Conservation (phyloP, 2,113 vertebrate genomes). For the Amphiprion ocellaris region DNA sequence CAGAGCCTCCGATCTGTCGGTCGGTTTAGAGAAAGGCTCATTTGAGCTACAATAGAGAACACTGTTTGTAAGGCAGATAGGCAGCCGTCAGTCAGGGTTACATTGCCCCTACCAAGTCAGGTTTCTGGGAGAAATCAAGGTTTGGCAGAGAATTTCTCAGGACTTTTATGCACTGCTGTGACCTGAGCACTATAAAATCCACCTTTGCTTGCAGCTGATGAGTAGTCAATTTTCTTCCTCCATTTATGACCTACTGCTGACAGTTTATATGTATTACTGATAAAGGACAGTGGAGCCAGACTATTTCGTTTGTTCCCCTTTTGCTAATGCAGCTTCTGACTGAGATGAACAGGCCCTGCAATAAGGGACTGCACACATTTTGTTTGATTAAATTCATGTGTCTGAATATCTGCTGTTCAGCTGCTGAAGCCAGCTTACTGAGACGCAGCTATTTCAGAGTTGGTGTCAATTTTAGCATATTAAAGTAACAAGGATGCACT, state of each 20-base stretch:
- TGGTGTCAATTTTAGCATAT: not conserved
- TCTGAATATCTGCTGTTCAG: not conserved
- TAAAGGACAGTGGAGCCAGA: not conserved
- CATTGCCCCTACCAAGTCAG: not conserved
- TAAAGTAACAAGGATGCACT: not conserved
- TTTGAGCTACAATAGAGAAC: constrained; percentile 26
- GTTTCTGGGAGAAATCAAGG: constrained; percentile 9
- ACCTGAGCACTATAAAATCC: not conserved
- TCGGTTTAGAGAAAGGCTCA: constrained; percentile 20
- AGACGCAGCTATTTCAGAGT: not conserved
- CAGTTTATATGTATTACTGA: not conserved
- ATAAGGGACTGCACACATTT: not conserved
- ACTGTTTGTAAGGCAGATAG: constrained; percentile 51
- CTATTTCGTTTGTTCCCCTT: not conserved
- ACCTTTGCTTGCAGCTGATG: not conserved
- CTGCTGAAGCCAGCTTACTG: not conserved
- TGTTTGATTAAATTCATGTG: not conserved
- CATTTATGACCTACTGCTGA: constrained; percentile 1
- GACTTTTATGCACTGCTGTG: constrained; percentile 20
- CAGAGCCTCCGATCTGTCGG: constrained; percentile 1
- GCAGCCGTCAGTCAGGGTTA: constrained; percentile 24
- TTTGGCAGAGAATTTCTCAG: not conserved
- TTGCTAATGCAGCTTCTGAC: constrained; percentile 3
- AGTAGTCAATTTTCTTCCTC: not conserved
- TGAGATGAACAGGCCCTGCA: not conserved